Evolutionary conservation across 2,113 vertebrate genomes (phyloP).

Genomic region (Trematocara variabile): DNA sequence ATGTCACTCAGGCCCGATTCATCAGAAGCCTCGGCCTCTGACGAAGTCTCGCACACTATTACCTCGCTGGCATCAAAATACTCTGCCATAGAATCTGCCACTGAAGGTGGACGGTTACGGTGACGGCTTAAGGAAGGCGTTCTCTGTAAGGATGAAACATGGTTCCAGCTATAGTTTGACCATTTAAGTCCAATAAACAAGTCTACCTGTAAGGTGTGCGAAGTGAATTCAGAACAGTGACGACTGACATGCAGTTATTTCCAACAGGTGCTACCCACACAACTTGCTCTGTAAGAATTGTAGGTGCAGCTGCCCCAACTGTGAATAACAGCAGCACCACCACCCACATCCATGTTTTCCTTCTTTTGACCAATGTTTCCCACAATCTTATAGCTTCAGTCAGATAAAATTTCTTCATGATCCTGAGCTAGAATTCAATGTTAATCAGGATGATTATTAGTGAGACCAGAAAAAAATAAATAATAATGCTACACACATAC

Average conservation of each 20-base stretch:
- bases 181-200: not conserved
- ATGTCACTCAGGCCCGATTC: conserved; percentile 84
- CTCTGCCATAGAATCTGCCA: conserved; percentile 84
- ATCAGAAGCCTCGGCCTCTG: conserved; percentile 86
- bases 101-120: conserved; percentile 72
- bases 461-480: not conserved
- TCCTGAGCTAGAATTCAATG: not conserved
- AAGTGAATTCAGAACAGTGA: not conserved
- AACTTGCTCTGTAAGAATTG: not conserved
- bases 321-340: not conserved
- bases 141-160: conserved; percentile 34
- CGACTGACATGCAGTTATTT: not conserved
- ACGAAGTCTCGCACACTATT: conserved; percentile 81
- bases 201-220: not conserved
- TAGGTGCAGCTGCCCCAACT: not conserved
- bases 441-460: not conserved
- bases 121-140: conserved; percentile 66
- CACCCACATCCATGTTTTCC: not conserved
- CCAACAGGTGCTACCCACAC: not conserved
- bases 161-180: not conserved
- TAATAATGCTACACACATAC: not conserved
- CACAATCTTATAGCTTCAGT: not conserved
- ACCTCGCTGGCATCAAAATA: conserved; percentile 91
- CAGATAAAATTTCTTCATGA: not conserved
- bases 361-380: not conserved